Evolutionary conservation across 2,888 invertebrate species (phyloP), one percentile per base, ranked within the genome.

Genomic region (Euclidia mi): DNA sequence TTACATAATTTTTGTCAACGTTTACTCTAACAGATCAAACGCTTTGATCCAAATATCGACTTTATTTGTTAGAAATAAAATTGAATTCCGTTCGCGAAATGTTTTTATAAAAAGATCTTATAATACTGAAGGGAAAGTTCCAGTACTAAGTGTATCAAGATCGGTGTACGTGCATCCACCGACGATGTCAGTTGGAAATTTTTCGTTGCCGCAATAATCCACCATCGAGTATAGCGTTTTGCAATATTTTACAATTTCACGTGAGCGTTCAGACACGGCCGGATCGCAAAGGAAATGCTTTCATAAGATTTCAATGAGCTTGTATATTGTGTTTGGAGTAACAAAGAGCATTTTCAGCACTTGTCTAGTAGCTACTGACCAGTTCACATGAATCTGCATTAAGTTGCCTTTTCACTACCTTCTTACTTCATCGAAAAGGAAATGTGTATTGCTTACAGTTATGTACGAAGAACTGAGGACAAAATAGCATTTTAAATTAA

Each of bases 161-260:
- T 90, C 88, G 89, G 72, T 84, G 83, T 90, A 92, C 91, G 92
- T 91, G 92, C 90, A 89, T 88, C 89, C 88, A 86, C 78, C 87
- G 78, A 84, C 85, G 84, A 90, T 90, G 92, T 89, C 91, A 89
- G 91, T 90, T 89, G 88, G 89, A 91, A 90, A 91, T 91, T 91
- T 87, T 91, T 91, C 88, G 89, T 92, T 91, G 91, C 92, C 86
- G 87, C 90, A 88, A 89, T 93, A 91, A 91, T 92, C 91, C 88
- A 90, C 87, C 87, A 87, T 85, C 78, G 79, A 78, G 75, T 56
- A 61, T 52, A 65, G 55, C 65, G 77, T 82, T 87, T 87, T 83
- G 85, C 81, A 82, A 89, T 89, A 89, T 88, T 89, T 90, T 81
- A 87, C 85, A 85, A 87, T 88, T 87, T 87, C 72, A 82, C 80